These are phyloP conservation scores for Hirtodrosophila cameraria DNA, from an alignment of 2,888 invertebrate genomes.

Conservation along the genomic window DNA sequence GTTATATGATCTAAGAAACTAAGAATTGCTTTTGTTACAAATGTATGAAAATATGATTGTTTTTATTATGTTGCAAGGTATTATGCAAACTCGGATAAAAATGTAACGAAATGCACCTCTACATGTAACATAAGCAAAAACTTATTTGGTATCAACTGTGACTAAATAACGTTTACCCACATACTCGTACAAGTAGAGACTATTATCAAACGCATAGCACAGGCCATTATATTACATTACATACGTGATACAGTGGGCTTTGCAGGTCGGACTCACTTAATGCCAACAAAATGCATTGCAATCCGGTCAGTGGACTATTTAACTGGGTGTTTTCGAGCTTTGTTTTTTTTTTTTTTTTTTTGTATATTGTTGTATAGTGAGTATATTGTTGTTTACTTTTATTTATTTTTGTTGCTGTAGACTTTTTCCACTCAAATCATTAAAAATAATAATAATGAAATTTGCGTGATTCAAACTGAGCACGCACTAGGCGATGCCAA, in stretches of 20 bases:
- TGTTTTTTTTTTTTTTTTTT: slow-evolving; percentile 26
- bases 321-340: slow-evolving; percentile 42
- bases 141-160: slow-evolving; percentile 16
- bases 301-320: slow-evolving; percentile 62
- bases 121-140: neutral
- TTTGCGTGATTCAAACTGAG: slow-evolving; percentile 77
- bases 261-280: slow-evolving; percentile 29
- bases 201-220: slow-evolving; percentile 43
- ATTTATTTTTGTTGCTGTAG: slow-evolving; percentile 21
- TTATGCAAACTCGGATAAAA: neutral
- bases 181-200: neutral
- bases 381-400: slow-evolving; percentile 14
- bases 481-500: slow-evolving; percentile 78
- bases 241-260: slow-evolving; percentile 43
- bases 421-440: slow-evolving; percentile 74
- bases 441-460: slow-evolving; percentile 79
- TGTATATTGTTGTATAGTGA: slow-evolving; percentile 11
- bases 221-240: slow-evolving; percentile 39
- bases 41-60: no score
- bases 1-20: no score
- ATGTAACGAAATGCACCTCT: neutral
- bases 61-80: no score
- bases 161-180: slow-evolving; percentile 13
- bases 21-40: no score
- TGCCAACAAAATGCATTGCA: slow-evolving; percentile 54